Conservation (phyloP, 2,113 vertebrate genomes). For the Hippocampus barbouri region DNA sequence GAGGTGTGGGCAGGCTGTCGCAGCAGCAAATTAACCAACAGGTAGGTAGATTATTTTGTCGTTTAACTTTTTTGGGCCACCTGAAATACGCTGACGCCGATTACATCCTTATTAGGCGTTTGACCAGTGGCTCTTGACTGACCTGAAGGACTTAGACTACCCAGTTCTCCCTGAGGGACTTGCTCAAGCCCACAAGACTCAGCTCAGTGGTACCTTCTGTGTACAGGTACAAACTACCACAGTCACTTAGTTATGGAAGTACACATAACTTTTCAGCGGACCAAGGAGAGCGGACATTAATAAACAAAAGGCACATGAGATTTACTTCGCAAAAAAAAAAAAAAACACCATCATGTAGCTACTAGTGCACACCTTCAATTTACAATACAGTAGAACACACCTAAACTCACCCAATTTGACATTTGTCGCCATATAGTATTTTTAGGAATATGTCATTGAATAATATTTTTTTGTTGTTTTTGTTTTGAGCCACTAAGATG, state of each 20-base stretch:
- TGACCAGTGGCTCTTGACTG: constrained; percentile 94
- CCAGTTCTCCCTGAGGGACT: constrained; percentile 82
- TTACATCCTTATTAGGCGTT: constrained; percentile 69
- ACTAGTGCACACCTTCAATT: too few relatives aligned
- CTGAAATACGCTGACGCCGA: background rate
- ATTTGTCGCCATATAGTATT: too few relatives aligned
- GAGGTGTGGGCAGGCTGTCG: constrained; percentile 62
- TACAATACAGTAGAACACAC: too few relatives aligned
- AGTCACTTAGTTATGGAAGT: background rate
- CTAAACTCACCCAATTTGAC: too few relatives aligned
- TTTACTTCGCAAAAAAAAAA: too few relatives aligned
- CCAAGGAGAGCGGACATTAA: background rate
- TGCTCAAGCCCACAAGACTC: constrained; percentile 75
- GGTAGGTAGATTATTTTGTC: constrained; percentile 46
- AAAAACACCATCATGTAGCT: too few relatives aligned
- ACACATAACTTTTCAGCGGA: background rate
- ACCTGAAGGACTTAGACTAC: constrained; percentile 85
- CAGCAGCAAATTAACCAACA: constrained; percentile 86
- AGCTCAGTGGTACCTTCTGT: constrained; percentile 83
- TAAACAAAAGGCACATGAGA: background rate
- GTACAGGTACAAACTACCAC: constrained; percentile 74
- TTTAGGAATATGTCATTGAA: too few relatives aligned
- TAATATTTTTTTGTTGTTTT: too few relatives aligned
- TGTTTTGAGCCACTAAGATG: too few relatives aligned
- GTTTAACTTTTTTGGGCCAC: too few relatives aligned